Evolutionary conservation across 2,888 invertebrate species (phyloP).

Genomic region (Tenthredo mesomela): DNA sequence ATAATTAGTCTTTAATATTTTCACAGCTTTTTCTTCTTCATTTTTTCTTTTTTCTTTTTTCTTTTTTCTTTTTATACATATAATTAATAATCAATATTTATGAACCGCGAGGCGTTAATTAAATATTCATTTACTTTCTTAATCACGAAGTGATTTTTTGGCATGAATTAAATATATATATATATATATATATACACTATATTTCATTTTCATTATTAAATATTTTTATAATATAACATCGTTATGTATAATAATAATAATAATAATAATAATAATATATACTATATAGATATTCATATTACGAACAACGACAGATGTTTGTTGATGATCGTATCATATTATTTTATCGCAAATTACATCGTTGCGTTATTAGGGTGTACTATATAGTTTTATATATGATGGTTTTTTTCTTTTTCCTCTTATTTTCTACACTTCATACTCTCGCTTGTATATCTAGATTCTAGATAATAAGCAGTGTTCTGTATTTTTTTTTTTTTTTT

Average conservation of each 20-base stretch:
- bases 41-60: background rate
- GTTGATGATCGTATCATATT: background rate
- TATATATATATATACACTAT: too few species aligned
- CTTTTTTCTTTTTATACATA: background rate
- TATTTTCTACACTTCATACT: background rate
- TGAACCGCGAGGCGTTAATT: background rate
- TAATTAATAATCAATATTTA: background rate
- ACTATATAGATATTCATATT: background rate
- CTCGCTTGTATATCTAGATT: too few species aligned
- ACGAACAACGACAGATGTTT: background rate
- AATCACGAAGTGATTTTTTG: background rate
- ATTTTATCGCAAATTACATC: background rate
- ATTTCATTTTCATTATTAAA: too few species aligned
- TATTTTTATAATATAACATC: too few species aligned
- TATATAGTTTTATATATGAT: background rate
- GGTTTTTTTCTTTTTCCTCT: background rate
- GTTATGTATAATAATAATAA: too few species aligned
- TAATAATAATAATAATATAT: background rate
- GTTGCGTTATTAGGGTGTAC: background rate
- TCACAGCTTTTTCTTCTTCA: background rate
- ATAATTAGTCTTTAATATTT: background rate
- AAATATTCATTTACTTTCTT: background rate
- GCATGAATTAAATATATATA: background rate
- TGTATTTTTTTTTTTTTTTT: too few species aligned
- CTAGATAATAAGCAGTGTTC: background rate